Evolutionary conservation across 2,113 vertebrate species (phyloP).

Genomic region (Cyanoramphus novaezelandiae): DNA sequence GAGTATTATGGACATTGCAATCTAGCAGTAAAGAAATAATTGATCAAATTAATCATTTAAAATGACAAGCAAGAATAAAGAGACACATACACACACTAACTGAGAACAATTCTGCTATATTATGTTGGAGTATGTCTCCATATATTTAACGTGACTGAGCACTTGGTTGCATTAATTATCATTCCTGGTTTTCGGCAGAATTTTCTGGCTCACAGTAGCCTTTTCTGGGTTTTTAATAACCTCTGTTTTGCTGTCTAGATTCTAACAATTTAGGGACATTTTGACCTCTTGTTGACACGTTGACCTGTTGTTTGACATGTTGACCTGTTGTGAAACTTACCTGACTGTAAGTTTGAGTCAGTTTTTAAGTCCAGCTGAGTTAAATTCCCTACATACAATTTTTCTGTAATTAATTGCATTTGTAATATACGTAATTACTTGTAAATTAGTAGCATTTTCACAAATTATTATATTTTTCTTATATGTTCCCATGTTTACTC

Average conservation of each 20-base stretch:
- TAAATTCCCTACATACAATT: background rate
- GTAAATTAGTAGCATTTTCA: background rate
- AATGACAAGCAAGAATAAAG: background rate
- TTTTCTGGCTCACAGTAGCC: background rate
- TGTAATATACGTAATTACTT: background rate
- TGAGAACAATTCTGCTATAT: background rate
- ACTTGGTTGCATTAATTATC: background rate
- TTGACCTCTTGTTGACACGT: background rate
- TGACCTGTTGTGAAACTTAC: background rate
- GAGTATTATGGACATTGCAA: background rate
- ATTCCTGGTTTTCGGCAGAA: background rate
- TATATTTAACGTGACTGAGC: background rate
- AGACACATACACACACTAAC: rapidly evolving
- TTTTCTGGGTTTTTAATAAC: background rate
- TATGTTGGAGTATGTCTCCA: background rate
- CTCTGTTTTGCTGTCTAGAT: background rate
- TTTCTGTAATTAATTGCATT: background rate
- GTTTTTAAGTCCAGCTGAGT: background rate
- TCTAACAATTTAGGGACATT: background rate
- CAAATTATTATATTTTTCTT: background rate
- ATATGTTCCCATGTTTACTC: background rate
- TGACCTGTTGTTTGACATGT: background rate
- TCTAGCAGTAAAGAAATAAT: background rate
- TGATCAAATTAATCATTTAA: background rate
- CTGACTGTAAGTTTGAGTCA: background rate